Evolutionary conservation across 2,113 vertebrate genomes (phyloP).

Genomic region (Sebastes schlegelii): DNA sequence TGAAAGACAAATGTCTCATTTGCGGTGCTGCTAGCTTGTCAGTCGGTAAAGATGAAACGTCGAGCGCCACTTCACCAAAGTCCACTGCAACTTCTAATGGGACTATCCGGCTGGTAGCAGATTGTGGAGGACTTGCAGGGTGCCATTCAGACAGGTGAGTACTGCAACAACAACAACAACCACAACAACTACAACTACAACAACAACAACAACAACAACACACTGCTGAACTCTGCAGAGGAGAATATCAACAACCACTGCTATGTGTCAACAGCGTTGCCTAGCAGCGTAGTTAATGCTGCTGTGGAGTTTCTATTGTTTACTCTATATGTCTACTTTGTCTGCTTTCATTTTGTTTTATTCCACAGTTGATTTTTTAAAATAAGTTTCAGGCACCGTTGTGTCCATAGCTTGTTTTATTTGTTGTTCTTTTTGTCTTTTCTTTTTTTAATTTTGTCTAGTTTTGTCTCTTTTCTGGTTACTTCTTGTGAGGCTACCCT

Average conservation of each 20-base stretch:
- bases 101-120: no score
- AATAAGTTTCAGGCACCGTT: not conserved
- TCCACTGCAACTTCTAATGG: no score
- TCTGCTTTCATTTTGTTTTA: not conserved
- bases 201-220: not conserved
- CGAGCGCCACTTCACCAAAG: no score
- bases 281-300: not conserved
- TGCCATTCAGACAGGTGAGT: no score
- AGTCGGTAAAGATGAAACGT: no score
- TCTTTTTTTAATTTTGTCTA: no score
- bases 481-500: no score
- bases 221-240: not conserved
- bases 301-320: not conserved
- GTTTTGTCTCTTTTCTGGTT: not conserved
- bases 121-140: no score
- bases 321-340: not conserved
- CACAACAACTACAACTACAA: no score
- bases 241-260: not conserved
- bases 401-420: not conserved
- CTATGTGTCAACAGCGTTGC: not conserved
- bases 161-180: no score
- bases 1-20: no score
- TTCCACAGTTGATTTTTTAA: not conserved
- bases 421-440: not conserved
- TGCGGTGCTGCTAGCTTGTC: no score